phyloP scores from a whole-genome alignment of 2,113 vertebrate genomes.

The Narcine bancroftii region DNA sequence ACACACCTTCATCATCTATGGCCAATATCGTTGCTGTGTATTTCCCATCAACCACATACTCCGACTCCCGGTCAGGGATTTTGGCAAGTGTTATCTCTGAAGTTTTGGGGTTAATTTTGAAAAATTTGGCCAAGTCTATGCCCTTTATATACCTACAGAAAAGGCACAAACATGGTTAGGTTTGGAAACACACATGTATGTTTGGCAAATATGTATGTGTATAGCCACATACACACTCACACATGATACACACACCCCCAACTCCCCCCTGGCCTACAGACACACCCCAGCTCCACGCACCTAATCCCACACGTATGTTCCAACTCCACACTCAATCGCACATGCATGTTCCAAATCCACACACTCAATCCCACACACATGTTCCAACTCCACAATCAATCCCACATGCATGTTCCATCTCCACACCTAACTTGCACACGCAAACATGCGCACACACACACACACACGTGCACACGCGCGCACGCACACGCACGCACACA shows the following conservation, averaged over 20 bases:
- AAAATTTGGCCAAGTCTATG: constrained; percentile 55
- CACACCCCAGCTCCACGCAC: too few species aligned
- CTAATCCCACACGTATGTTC: too few species aligned
- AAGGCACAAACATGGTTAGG: neutral
- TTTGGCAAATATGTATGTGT: too few species aligned
- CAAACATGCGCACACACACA: neutral
- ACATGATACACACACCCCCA: too few species aligned
- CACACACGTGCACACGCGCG: neutral
- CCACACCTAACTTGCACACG: neutral
- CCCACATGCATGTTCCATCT: neutral
- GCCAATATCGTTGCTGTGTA: constrained; percentile 58
- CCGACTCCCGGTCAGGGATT: constrained; percentile 57
- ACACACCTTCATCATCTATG: constrained; percentile 53
- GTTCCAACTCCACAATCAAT: neutral
- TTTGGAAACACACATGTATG: neutral
- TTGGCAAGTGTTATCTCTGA: constrained; percentile 59
- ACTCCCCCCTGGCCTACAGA: too few species aligned
- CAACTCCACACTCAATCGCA: too few species aligned
- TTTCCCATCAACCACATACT: constrained; percentile 56
- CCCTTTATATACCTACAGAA: constrained; percentile 55
- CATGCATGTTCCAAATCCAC: too few species aligned
- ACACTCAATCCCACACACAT: too few species aligned
- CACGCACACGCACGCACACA: neutral
- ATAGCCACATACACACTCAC: too few species aligned
- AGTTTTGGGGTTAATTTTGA: constrained; percentile 54